Percentiles rank a stretch among this genome's conserved stretches.
Evolutionary conservation across 2,888 invertebrate genomes (phyloP).

Genomic region (Hanleya hanleyi): DNA sequence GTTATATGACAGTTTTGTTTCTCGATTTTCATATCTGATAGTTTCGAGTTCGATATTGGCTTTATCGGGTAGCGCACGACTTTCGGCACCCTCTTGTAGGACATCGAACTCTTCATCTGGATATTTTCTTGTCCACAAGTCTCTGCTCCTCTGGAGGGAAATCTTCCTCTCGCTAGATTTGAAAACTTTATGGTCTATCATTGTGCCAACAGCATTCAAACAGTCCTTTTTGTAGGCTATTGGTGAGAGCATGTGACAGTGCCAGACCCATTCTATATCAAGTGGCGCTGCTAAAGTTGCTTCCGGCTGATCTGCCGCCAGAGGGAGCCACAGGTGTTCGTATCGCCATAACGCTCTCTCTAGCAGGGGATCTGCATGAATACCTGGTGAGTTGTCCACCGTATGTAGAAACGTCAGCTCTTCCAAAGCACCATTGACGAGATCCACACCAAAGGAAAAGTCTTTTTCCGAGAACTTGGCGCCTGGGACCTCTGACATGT

Average conservation of each 20-base stretch:
- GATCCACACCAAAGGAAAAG: conserved; percentile 28
- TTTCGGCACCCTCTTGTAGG: neutral
- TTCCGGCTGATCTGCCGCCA: conserved; percentile 60
- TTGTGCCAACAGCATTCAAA: conserved; percentile 31
- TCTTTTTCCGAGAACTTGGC: too few relatives aligned
- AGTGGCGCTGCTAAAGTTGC: conserved; percentile 72
- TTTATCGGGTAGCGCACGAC: neutral
- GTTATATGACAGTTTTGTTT: conserved; percentile 62
- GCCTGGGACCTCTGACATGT: too few relatives aligned
- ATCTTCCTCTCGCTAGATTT: conserved; percentile 31
- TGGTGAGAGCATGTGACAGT: conserved; percentile 64
- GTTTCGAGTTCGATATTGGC: too few relatives aligned
- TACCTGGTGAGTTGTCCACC: conserved; percentile 29
- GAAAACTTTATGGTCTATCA: conserved; percentile 69
- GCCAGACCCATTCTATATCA: conserved; percentile 74
- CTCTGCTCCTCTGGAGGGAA: conserved; percentile 21
- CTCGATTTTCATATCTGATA: too few relatives aligned
- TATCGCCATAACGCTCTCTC: conserved; percentile 71
- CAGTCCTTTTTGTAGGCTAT: conserved; percentile 47
- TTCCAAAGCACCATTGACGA: conserved; percentile 28
- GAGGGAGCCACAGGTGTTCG: conserved; percentile 71
- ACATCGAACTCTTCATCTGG: conserved; percentile 40
- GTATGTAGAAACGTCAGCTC: conserved; percentile 35
- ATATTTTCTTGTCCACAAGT: conserved; percentile 39
- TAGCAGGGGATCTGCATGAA: conserved; percentile 58